phyloP scores from a whole-genome alignment of 2,888 invertebrate species.

The Deilephila porcellus region DNA sequence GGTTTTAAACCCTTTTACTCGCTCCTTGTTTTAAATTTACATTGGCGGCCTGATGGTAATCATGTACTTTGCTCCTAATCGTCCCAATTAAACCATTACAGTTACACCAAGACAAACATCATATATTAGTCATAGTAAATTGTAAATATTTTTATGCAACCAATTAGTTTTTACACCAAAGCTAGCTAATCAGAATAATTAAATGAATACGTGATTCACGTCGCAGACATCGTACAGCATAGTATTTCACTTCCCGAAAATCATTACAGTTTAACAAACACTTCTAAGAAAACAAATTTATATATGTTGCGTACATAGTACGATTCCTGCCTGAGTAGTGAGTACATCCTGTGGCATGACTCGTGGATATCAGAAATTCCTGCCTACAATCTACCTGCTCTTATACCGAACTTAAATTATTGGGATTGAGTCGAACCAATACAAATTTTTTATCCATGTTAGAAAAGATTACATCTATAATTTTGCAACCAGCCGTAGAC shows the following conservation, averaged over 20 bases:
- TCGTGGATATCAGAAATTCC: background rate
- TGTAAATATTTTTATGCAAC: background rate
- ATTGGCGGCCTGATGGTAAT: too few relatives aligned
- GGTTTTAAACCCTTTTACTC: too few relatives aligned
- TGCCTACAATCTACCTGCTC: background rate
- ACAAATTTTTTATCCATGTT: too few relatives aligned
- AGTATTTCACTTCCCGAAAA: constrained; percentile 8
- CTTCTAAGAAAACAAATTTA: constrained; percentile 10
- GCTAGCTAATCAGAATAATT: background rate
- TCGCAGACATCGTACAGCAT: background rate
- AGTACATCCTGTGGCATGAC: background rate
- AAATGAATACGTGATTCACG: constrained; percentile 6
- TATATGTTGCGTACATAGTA: background rate
- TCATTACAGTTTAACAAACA: background rate
- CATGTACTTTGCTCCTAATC: background rate
- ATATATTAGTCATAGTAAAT: background rate
- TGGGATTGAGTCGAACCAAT: too few relatives aligned
- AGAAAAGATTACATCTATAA: too few relatives aligned
- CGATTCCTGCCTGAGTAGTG: background rate
- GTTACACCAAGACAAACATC: background rate
- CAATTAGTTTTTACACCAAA: background rate
- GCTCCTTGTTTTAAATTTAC: too few relatives aligned
- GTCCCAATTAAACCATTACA: background rate
- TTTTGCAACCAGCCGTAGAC: too few relatives aligned
- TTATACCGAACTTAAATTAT: too few relatives aligned